These are phyloP conservation scores for Argya squamiceps DNA, from an alignment of 2,797 vertebrate species.

Conservation along the genomic window DNA sequence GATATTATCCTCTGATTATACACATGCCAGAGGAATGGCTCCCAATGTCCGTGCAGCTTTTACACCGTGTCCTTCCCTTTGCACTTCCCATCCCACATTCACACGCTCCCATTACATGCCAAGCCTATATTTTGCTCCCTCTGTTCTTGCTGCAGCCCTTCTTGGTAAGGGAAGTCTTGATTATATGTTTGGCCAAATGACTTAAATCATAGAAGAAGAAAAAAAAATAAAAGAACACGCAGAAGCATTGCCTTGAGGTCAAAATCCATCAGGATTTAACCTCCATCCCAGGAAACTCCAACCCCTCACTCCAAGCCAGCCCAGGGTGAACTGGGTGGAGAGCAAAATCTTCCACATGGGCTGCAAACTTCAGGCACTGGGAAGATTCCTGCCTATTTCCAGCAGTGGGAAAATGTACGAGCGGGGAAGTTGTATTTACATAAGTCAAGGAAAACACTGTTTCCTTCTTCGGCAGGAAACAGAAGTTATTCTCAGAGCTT, in stretches of 20 bases:
- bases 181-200: conserved; percentile 5
- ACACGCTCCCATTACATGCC: conserved; percentile 37
- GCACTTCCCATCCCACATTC: conserved; percentile 38
- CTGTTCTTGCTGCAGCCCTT: conserved; percentile 4
- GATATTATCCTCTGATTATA: conserved; percentile 44
- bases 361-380: conserved; percentile 11
- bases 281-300: conserved; percentile 48
- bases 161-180: conserved; percentile 50
- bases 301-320: not conserved
- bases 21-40: conserved; percentile 15
- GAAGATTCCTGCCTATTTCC: conserved; percentile 67
- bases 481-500: conserved; percentile 76
- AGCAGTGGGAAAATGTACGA: conserved; percentile 63
- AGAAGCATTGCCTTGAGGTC: not conserved
- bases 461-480: conserved; percentile 80
- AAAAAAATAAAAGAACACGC: not conserved
- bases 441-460: conserved; percentile 74
- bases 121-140: conserved; percentile 54
- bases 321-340: not conserved
- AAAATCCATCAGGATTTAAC: not conserved
- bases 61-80: not conserved
- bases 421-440: conserved; percentile 78
- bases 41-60: not conserved
- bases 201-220: not conserved
- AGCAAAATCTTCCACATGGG: not conserved